Base-by-base conservation (phyloP, 2,113 vertebrate species). In the Apodemus sylvaticus region DNA sequence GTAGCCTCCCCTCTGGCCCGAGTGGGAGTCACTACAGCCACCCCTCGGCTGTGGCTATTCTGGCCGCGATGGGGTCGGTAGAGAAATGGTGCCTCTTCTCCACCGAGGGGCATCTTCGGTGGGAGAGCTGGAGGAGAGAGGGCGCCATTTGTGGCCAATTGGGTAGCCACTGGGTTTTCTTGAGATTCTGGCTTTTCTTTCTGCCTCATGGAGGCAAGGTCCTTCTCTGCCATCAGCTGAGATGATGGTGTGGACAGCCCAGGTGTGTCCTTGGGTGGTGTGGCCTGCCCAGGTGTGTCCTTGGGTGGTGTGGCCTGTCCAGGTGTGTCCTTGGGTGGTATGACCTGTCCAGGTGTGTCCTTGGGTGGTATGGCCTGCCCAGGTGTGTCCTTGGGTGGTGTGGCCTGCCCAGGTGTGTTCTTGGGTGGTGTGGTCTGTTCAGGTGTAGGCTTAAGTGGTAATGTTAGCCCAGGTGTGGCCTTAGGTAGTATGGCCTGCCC, bases 21-120 rank as follows among this genome's bases (percentile, higher is more conserved):
- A 0, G 48, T 86, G 62, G 97, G 95, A n/a, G 1, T 89, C 53
- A 88, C 95, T 48, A 93, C n/a, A 0, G 88, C 93, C 22, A 34
- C 79, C 39, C 95, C 55, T 29, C 20, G 0, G 89, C 74, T 64
- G 0, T 92, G 62, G 89, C 74, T 55, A 11, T 62, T 90, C 88
- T 96, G 14, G 97, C 94, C 29, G 36, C 45, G 36, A 29, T 98
- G 98, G 93, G 97, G 93, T 79, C 98, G 98, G 92, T 99, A 98
- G 0, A 88, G 89, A 29, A 0, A 74, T 0, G 42, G 89, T 48
- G 9, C 66, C 24, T 97, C 97, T 73, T 86, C 92, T 62, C 48
- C 0, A 45, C 34, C 0, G 45, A 82, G 0, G 90, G 93, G 53
- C 11, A 53, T 95, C 88, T 42, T 7, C 0, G 97, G 86, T 45